A percentile compares a stretch with the other conserved stretches of the same genome.
Evolutionary conservation across 2,797 vertebrate genomes (phyloP).

Genomic region (Rhinoraja longicauda): DNA sequence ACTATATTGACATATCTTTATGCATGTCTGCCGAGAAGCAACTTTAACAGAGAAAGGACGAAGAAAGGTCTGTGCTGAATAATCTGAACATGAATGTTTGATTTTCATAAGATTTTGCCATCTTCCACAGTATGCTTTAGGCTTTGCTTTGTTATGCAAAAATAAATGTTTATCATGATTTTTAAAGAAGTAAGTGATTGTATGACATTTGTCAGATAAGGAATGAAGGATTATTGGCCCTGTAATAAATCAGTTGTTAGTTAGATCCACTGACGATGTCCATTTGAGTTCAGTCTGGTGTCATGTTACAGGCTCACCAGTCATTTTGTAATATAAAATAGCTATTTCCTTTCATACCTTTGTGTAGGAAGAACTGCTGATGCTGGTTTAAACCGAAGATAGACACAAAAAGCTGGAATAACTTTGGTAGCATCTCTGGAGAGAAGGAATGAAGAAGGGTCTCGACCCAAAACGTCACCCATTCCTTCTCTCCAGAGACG

Average conservation of each 20-base stretch:
- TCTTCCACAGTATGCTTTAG: background rate
- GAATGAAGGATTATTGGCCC: background rate
- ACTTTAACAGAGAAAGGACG: conserved; percentile 44
- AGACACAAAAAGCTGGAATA: too few species aligned
- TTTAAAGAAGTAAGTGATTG: background rate
- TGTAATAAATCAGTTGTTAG: background rate
- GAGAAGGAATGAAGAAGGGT: too few species aligned
- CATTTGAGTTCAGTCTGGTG: background rate
- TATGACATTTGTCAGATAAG: background rate
- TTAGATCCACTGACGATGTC: background rate
- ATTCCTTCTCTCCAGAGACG: too few species aligned
- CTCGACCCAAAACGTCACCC: too few species aligned
- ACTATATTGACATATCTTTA: conserved; percentile 43
- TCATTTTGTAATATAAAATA: background rate
- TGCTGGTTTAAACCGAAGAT: too few species aligned
- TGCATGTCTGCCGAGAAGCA: conserved; percentile 46
- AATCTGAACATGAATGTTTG: conserved; percentile 43
- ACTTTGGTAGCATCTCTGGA: too few species aligned
- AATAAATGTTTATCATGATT: background rate
- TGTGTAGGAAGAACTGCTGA: too few species aligned
- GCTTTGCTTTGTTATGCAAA: background rate
- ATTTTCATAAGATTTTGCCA: background rate
- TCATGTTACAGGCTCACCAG: background rate
- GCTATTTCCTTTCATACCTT: background rate
- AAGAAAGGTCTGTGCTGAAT: conserved; percentile 41